A percentile compares a stretch with the other conserved stretches of the same genome.
phyloP scores from a whole-genome alignment of 2,888 invertebrate species.

The Campoplex nolae region DNA sequence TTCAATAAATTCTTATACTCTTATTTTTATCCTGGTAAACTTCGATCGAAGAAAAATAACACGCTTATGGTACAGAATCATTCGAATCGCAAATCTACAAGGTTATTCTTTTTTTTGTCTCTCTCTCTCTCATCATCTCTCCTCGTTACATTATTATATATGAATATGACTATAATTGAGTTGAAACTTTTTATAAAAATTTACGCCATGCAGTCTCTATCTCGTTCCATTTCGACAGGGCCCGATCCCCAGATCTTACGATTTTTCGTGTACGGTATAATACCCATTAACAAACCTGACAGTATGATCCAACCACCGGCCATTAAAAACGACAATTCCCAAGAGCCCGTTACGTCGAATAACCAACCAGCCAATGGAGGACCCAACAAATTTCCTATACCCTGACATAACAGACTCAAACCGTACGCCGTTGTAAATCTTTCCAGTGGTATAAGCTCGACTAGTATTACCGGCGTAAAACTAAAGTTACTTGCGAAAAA shows the following conservation, averaged over 20 bases:
- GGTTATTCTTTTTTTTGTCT: conserved; percentile 3
- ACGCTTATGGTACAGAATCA: conserved; percentile 29
- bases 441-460: conserved; percentile 94
- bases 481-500: conserved; percentile 97
- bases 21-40: background rate
- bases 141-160: background rate
- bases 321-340: conserved; percentile 93
- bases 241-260: conserved; percentile 87
- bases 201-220: conserved; percentile 77
- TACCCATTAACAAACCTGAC: conserved; percentile 89
- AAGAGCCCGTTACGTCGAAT: conserved; percentile 89
- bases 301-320: conserved; percentile 93
- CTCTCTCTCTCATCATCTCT: background rate
- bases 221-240: conserved; percentile 85
- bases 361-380: conserved; percentile 95
- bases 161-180: conserved; percentile 11
- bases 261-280: conserved; percentile 89
- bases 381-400: conserved; percentile 96
- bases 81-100: conserved; percentile 40
- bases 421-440: conserved; percentile 97
- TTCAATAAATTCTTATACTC: background rate
- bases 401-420: conserved; percentile 94
- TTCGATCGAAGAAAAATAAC: conserved; percentile 20
- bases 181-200: conserved; percentile 10
- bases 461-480: conserved; percentile 95